A percentile compares a stretch with the other conserved stretches of the same genome.
Evolutionary conservation across 37 sponge, comb jelly and placozoan species (phyloP).

Genomic region (Eunapius fragilis): DNA sequence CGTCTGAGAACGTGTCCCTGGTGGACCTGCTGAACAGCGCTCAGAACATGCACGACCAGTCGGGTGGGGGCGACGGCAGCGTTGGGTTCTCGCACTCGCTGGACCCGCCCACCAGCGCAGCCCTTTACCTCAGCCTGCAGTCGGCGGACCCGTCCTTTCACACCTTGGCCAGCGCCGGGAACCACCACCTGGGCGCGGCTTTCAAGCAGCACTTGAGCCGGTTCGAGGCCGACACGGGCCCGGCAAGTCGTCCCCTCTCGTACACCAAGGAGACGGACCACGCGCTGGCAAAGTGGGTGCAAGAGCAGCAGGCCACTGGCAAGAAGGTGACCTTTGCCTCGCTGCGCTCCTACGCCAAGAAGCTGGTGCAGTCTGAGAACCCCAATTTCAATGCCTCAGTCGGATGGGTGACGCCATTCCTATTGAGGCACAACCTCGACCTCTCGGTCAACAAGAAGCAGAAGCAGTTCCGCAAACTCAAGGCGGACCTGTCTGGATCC

Average conservation of each 20-base stretch:
- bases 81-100: constrained; percentile 22
- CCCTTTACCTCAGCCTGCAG: constrained; percentile 31
- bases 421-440: constrained; percentile 78
- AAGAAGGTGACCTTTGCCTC: constrained; percentile 79
- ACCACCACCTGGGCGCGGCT: too few relatives aligned
- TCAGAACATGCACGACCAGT: constrained; percentile 11
- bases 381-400: constrained; percentile 86
- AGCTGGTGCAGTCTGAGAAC: constrained; percentile 66
- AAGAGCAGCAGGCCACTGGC: constrained; percentile 56
- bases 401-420: constrained; percentile 87
- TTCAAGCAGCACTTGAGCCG: not conserved
- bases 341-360: constrained; percentile 68
- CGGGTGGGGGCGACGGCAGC: constrained; percentile 13
- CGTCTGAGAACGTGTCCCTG: constrained; percentile 33
- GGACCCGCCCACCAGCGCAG: constrained; percentile 28
- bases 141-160: not conserved
- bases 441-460: constrained; percentile 38
- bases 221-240: constrained; percentile 5
- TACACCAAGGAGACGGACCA: constrained; percentile 82
- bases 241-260: constrained; percentile 66
- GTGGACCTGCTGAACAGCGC: constrained; percentile 54
- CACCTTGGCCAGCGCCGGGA: not conserved
- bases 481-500: not conserved
- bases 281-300: constrained; percentile 58
- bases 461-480: not conserved